A percentile compares a stretch with the other conserved stretches of the same genome.
These are phyloP conservation scores for Eolophus roseicapilla DNA, from an alignment of 2,113 vertebrate species.

Conservation along the genomic window DNA sequence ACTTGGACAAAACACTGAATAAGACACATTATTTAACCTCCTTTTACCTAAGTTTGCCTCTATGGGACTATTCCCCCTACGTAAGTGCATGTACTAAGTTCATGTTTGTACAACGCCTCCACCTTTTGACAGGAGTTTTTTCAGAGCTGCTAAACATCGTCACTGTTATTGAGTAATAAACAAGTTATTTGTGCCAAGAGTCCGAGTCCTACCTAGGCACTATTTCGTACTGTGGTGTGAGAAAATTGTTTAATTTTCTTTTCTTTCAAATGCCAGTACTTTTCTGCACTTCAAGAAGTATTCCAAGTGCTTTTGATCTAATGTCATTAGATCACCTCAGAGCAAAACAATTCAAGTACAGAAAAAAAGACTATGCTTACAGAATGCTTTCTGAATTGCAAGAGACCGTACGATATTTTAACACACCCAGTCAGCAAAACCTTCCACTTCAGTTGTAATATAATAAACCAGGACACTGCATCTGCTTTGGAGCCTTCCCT, in stretches of 20 bases:
- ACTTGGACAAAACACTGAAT: background rate
- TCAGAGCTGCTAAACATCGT: background rate
- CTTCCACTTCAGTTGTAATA: background rate
- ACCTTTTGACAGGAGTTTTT: background rate
- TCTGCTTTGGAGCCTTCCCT: background rate
- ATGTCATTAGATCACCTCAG: background rate
- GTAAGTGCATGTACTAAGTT: background rate
- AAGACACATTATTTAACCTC: background rate
- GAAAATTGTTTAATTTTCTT: background rate
- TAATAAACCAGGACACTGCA: background rate
- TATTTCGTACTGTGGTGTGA: background rate
- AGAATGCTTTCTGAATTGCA: conserved; percentile 4
- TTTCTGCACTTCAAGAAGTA: conserved; percentile 7
- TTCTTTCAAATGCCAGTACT: background rate
- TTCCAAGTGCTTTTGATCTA: background rate
- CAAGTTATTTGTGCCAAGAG: background rate
- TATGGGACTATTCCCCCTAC: background rate
- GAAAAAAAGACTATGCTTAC: background rate
- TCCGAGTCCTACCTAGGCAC: background rate
- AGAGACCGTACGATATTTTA: background rate
- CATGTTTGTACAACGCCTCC: background rate
- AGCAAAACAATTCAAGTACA: conserved; percentile 10
- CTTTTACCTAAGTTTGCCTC: background rate
- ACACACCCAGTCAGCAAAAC: background rate
- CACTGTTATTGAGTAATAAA: conserved; percentile 15